A percentile compares a stretch with the other conserved stretches of the same genome.
phyloP scores from a whole-genome alignment of 2,888 invertebrate species.

The Sacculina carcini region DNA sequence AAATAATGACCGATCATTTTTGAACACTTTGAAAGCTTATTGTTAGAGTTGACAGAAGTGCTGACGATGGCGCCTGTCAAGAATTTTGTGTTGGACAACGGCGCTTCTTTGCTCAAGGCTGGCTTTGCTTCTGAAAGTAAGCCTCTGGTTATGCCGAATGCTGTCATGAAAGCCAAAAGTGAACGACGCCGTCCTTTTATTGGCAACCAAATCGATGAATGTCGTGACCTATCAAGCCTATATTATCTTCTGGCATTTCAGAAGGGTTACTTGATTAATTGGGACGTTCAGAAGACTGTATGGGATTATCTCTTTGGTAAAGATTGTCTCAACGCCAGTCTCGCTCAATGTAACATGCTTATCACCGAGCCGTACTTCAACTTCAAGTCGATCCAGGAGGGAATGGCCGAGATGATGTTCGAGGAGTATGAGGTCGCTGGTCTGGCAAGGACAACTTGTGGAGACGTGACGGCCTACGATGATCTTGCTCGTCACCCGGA shows the following conservation, averaged over 20 bases:
- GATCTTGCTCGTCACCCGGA: slow-evolving; percentile 19
- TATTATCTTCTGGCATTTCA: slow-evolving; percentile 83
- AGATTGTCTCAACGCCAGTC: slow-evolving; percentile 48
- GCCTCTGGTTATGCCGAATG: slow-evolving; percentile 63
- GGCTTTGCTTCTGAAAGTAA: slow-evolving; percentile 40
- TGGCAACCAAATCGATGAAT: slow-evolving; percentile 82
- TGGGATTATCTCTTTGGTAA: slow-evolving; percentile 88
- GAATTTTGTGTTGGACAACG: slow-evolving; percentile 57
- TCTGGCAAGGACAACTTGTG: slow-evolving; percentile 39
- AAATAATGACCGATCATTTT: too few species aligned
- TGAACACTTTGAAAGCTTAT: too few species aligned
- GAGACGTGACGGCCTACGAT: slow-evolving; percentile 11
- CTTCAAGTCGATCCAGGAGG: slow-evolving; percentile 72
- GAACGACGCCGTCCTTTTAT: slow-evolving; percentile 79
- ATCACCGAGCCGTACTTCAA: slow-evolving; percentile 86
- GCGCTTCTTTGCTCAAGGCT: slow-evolving; percentile 59
- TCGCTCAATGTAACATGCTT: slow-evolving; percentile 49
- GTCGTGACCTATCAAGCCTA: slow-evolving; percentile 77
- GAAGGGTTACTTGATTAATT: slow-evolving; percentile 78
- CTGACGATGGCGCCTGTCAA: slow-evolving; percentile 10
- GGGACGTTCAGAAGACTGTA: slow-evolving; percentile 81
- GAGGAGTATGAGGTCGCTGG: slow-evolving; percentile 84
- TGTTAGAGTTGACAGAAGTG: too few species aligned
- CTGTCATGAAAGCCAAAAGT: slow-evolving; percentile 91
- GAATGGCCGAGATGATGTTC: slow-evolving; percentile 82